phyloP scores from a whole-genome alignment of 2,888 invertebrate species.

The Arrhopalites spinosus region DNA sequence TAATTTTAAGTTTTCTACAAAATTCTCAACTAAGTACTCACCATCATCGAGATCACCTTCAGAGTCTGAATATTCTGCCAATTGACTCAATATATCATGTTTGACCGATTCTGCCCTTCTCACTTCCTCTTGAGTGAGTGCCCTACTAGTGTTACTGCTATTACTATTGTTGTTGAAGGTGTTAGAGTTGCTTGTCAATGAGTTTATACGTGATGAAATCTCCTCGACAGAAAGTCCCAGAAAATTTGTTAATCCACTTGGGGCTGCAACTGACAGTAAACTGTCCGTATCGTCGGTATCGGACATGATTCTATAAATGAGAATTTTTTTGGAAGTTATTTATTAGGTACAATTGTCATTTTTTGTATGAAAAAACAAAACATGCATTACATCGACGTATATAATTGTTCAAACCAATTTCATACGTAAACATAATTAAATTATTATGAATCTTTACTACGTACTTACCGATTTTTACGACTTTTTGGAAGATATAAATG shows the following conservation, averaged over 20 bases:
- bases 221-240: slow-evolving; percentile 39
- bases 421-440: no score
- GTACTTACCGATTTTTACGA: no score
- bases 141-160: neutral
- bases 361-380: neutral
- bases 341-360: no score
- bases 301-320: slow-evolving; percentile 34
- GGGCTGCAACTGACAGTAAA: slow-evolving; percentile 45
- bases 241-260: slow-evolving; percentile 36
- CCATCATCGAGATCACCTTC: slow-evolving; percentile 18
- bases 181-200: neutral
- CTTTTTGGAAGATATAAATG: no score
- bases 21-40: no score
- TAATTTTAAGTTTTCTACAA: no score
- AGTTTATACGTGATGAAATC: slow-evolving; percentile 28
- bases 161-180: neutral
- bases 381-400: neutral
- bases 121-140: neutral
- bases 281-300: slow-evolving; percentile 53
- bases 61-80: slow-evolving; percentile 24
- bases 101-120: slow-evolving; percentile 22
- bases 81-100: slow-evolving; percentile 15
- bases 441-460: no score
- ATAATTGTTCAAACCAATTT: no score
- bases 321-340: no score